A percentile compares a stretch with the other conserved stretches of the same genome.
phyloP scores from a whole-genome alignment of 2,888 invertebrate species.

The Pristionchus fissidentatus region DNA sequence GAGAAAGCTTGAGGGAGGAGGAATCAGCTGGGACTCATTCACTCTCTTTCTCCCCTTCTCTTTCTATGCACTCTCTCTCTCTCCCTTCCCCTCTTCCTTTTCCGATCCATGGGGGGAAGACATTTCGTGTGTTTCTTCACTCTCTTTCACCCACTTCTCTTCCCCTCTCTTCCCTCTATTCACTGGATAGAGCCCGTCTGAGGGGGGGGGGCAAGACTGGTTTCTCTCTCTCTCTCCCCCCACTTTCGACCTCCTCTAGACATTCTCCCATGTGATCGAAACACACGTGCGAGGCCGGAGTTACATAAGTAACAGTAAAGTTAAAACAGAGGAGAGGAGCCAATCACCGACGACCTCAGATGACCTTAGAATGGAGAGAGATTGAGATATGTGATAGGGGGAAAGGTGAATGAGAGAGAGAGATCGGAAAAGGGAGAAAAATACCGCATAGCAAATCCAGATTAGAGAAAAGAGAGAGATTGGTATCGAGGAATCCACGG shows the following conservation, averaged over 20 bases:
- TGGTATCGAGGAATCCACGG: conserved; percentile 19
- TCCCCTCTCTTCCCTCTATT: background rate
- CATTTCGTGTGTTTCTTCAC: conserved; percentile 8
- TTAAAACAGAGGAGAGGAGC: background rate
- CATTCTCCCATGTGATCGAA: conserved; percentile 4
- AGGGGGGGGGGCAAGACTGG: conserved; percentile 13
- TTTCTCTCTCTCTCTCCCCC: background rate
- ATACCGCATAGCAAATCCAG: conserved; percentile 26
- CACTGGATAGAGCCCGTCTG: too few species aligned
- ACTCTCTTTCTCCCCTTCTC: background rate
- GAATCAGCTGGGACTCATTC: conserved; percentile 5
- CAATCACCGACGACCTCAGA: conserved; percentile 1
- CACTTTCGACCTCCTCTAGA: too few species aligned
- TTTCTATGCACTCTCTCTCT: background rate
- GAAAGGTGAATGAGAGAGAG: conserved; percentile 23
- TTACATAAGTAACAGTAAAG: too few species aligned
- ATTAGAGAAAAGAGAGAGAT: conserved; percentile 2
- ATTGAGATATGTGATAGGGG: conserved; percentile 1
- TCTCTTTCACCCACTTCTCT: background rate
- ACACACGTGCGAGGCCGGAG: background rate
- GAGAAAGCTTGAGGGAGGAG: background rate
- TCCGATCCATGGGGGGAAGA: background rate
- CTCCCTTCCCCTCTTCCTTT: background rate
- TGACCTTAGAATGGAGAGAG: conserved; percentile 6
- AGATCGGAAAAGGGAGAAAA: background rate